These are phyloP conservation scores for Carassius auratus DNA, from an alignment of 2,113 vertebrate species.

Conservation along the genomic window DNA sequence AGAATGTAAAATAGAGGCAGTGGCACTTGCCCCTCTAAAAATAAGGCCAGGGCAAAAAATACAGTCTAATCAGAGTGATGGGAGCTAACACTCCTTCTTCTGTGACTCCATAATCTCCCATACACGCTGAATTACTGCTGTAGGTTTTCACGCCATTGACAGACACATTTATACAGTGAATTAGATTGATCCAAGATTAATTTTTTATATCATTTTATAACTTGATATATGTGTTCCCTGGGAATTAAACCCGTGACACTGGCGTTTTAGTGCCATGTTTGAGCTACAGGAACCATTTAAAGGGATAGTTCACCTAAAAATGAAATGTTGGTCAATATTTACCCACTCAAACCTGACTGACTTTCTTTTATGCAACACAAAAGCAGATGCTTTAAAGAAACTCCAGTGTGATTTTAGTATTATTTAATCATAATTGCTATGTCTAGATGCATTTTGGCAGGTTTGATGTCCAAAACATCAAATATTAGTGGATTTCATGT, in stretches of 20 bases:
- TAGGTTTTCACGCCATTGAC: not conserved
- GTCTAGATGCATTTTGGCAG: too few species aligned
- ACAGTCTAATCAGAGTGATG: constrained; percentile 13
- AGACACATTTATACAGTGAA: not conserved
- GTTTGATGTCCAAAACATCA: too few species aligned
- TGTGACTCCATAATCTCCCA: not conserved
- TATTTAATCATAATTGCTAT: not conserved
- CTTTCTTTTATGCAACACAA: not conserved
- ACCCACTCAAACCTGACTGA: not conserved
- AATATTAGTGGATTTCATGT: not conserved
- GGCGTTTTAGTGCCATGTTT: too few species aligned
- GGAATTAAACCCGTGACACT: not conserved
- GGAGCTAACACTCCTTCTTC: not conserved
- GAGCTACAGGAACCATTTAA: too few species aligned
- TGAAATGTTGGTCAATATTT: not conserved
- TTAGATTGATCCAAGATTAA: not conserved
- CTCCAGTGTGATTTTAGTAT: too few species aligned
- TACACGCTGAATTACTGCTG: not conserved
- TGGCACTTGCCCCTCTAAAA: constrained; percentile 39
- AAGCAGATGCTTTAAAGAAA: not conserved
- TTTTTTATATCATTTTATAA: too few species aligned
- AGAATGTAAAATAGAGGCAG: constrained; percentile 46
- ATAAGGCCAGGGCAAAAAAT: constrained; percentile 47
- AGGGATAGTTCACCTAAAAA: too few species aligned
- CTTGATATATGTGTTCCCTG: not conserved